These are phyloP conservation scores for Hydrolagus colliei DNA, from an alignment of 2,797 vertebrate species.

Conservation along the genomic window DNA sequence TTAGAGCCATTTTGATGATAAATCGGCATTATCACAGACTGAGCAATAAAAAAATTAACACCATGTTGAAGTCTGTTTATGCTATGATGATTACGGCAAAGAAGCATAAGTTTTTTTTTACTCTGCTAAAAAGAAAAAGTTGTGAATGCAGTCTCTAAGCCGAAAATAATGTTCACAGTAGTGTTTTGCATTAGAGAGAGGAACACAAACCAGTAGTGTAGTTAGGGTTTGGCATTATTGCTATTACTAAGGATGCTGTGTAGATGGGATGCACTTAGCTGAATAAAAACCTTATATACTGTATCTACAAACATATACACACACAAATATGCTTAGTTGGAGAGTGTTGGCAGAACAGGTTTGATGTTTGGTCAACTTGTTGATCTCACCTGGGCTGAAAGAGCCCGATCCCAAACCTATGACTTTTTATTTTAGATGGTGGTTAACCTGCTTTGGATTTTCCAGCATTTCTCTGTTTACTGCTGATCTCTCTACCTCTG, in stretches of 20 bases:
- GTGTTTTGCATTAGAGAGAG: too few species aligned
- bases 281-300: neutral
- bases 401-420: too few species aligned
- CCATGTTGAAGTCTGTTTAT: neutral
- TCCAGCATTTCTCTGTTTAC: too few species aligned
- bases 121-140: too few species aligned
- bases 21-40: neutral
- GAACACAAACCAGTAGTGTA: too few species aligned
- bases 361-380: neutral
- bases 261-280: neutral
- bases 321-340: too few species aligned
- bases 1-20: slow-evolving; percentile 16
- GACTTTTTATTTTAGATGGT: too few species aligned
- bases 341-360: neutral
- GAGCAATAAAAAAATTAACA: neutral
- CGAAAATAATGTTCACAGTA: too few species aligned
- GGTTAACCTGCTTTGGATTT: too few species aligned
- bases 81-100: neutral
- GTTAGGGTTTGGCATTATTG: neutral
- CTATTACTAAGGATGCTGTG: neutral
- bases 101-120: neutral
- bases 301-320: too few species aligned
- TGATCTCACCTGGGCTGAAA: neutral
- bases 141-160: too few species aligned
- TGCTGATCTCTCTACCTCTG: neutral